These are phyloP conservation scores for Hippasteria phrygiana DNA, from an alignment of 53 echinoderm and acorn worm species.

Conservation along the genomic window DNA sequence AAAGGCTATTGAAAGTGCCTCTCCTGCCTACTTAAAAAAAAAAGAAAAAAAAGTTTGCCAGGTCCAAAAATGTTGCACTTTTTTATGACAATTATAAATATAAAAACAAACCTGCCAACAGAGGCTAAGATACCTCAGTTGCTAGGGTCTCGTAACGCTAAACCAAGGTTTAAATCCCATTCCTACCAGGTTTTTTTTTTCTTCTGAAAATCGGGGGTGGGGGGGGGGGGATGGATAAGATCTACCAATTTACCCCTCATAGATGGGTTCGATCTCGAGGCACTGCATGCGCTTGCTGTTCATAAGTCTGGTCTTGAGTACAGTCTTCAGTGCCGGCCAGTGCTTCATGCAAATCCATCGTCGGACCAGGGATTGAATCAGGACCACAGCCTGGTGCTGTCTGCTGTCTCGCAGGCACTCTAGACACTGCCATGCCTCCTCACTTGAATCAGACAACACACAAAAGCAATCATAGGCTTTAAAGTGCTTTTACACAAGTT, in stretches of 20 bases:
- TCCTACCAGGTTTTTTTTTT: too few species aligned
- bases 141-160: too few species aligned
- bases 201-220: too few species aligned
- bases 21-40: too few species aligned
- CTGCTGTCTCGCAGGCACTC: constrained; percentile 74
- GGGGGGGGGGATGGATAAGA: not conserved
- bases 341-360: constrained; percentile 83
- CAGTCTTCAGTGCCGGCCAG: constrained; percentile 75
- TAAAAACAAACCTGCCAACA: too few species aligned
- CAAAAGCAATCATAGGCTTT: not conserved
- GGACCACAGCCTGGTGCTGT: constrained; percentile 76
- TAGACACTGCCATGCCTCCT: constrained; percentile 89
- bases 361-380: constrained; percentile 88
- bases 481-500: not conserved
- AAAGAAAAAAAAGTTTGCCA: too few species aligned
- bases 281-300: constrained; percentile 76
- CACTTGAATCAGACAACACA: constrained; percentile 64
- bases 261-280: constrained; percentile 80
- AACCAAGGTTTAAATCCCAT: too few species aligned
- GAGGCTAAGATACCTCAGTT: too few species aligned
- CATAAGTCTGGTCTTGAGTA: constrained; percentile 59
- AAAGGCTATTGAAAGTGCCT: too few species aligned
- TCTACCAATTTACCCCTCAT: constrained; percentile 76
- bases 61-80: too few species aligned
- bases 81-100: too few species aligned